These are phyloP conservation scores for Drosophila rufa DNA, from an alignment of 1,140 invertebrate genomes.

Conservation along the genomic window DNA sequence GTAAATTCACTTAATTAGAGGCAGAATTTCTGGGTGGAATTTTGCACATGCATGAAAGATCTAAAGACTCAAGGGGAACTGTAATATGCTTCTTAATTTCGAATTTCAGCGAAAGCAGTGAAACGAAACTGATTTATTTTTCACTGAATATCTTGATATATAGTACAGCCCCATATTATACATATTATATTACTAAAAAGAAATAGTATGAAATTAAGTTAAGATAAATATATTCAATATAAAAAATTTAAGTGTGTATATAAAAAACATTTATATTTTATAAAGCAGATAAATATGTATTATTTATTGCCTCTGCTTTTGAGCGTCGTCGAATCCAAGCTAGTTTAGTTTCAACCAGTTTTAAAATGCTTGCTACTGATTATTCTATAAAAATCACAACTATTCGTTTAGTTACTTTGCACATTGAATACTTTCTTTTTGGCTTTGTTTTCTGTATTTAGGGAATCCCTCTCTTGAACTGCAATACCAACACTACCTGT, in stretches of 20 bases:
- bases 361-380: neutral
- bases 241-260: too few relatives aligned
- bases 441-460: too few relatives aligned
- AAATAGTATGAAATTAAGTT: too few relatives aligned
- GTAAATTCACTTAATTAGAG: constrained; percentile 36
- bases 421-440: neutral
- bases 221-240: too few relatives aligned
- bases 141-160: too few relatives aligned
- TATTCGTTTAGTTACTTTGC: neutral
- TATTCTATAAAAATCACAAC: neutral
- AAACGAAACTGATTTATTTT: too few relatives aligned
- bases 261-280: too few relatives aligned
- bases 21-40: constrained; percentile 23
- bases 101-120: constrained; percentile 6
- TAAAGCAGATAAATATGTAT: too few relatives aligned
- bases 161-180: too few relatives aligned
- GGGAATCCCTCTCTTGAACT: neutral
- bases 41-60: constrained; percentile 35
- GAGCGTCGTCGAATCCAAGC: neutral
- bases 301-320: too few relatives aligned
- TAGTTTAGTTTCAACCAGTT: neutral
- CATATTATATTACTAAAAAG: too few relatives aligned
- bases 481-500: neutral
- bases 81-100: constrained; percentile 1
- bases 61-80: constrained; percentile 10